These are phyloP conservation scores for Caerostris darwini DNA, from an alignment of 1,140 invertebrate species.

Conservation along the genomic window DNA sequence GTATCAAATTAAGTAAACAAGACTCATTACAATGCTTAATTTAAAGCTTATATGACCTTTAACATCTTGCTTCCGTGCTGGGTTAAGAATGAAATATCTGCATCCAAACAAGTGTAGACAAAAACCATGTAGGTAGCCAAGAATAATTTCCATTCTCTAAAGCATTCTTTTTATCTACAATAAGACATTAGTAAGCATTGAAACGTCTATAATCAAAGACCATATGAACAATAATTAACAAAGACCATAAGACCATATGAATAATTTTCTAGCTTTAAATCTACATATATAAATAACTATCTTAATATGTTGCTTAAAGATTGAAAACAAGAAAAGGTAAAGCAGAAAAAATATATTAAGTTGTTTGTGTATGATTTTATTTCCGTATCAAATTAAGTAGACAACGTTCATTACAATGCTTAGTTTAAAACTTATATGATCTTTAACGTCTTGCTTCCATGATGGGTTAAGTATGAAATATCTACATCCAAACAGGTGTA, in stretches of 20 bases:
- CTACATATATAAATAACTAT: too few relatives aligned
- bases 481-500: neutral
- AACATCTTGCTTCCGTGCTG: neutral
- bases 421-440: neutral
- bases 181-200: constrained; percentile 41
- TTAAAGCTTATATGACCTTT: neutral
- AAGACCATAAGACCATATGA: too few relatives aligned
- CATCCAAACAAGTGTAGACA: neutral
- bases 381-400: too few relatives aligned
- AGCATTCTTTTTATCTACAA: constrained; percentile 17
- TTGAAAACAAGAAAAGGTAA: too few relatives aligned
- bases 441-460: neutral
- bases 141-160: constrained; percentile 27
- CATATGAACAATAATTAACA: neutral
- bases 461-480: neutral
- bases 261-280: too few relatives aligned
- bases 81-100: neutral
- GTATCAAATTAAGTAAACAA: too few relatives aligned
- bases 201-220: constrained; percentile 69
- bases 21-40: neutral
- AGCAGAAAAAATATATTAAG: too few relatives aligned
- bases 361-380: too few relatives aligned
- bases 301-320: too few relatives aligned
- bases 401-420: too few relatives aligned
- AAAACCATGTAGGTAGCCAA: neutral